A percentile compares a stretch with the other conserved stretches of the same genome.
These are phyloP conservation scores for Taphrorychus bicolor DNA, from an alignment of 2,888 invertebrate genomes.

Conservation along the genomic window DNA sequence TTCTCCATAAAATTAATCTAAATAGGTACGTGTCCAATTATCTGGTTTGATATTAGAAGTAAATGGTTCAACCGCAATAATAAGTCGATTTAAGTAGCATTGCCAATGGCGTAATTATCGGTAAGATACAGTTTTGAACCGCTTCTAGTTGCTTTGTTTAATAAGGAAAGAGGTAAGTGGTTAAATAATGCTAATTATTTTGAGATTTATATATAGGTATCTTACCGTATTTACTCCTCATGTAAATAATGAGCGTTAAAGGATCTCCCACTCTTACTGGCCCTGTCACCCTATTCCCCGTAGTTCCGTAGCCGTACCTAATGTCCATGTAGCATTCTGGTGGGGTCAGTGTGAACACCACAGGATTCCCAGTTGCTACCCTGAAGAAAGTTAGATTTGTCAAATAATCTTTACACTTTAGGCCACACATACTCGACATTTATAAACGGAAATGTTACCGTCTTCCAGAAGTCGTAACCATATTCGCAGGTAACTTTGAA, in stretches of 20 bases:
- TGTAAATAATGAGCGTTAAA: constrained; percentile 89
- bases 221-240: constrained; percentile 92
- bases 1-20: no score
- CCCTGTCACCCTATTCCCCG: constrained; percentile 84
- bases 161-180: no score
- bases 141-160: background rate
- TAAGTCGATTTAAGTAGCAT: background rate
- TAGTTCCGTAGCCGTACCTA: constrained; percentile 87
- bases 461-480: constrained; percentile 96
- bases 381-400: constrained; percentile 62
- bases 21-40: constrained; percentile 1
- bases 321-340: constrained; percentile 98
- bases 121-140: no score
- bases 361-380: constrained; percentile 93
- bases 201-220: background rate
- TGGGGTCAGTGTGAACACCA: constrained; percentile 90
- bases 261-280: constrained; percentile 94
- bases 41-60: background rate
- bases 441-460: constrained; percentile 91
- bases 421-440: constrained; percentile 85
- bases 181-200: no score
- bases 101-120: background rate
- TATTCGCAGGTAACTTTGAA: constrained; percentile 96
- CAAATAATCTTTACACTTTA: background rate
- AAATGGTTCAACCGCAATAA: background rate